A percentile compares a stretch with the other conserved stretches of the same genome.
These are phyloP conservation scores for Periophthalmus magnuspinnatus DNA, from an alignment of 2,797 vertebrate genomes.

Conservation along the genomic window DNA sequence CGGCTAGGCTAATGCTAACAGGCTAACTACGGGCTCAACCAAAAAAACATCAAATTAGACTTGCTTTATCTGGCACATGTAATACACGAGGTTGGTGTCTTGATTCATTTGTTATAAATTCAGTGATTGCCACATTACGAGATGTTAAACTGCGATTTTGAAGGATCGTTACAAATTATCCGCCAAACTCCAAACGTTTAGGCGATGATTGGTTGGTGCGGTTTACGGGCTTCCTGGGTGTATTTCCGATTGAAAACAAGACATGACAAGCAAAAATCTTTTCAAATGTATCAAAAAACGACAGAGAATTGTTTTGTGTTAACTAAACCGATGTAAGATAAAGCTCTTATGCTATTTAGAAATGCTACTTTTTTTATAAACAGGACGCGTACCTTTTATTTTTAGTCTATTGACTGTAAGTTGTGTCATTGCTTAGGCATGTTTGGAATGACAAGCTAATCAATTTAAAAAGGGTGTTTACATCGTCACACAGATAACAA, in stretches of 20 bases:
- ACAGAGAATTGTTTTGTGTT: background rate
- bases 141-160: background rate
- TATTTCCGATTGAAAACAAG: conserved; percentile 18
- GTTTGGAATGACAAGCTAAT: background rate
- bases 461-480: background rate
- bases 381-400: background rate
- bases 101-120: accelerated
- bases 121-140: too few relatives aligned
- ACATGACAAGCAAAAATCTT: conserved; percentile 2
- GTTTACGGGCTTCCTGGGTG: conserved; percentile 26
- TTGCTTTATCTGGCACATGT: too few relatives aligned
- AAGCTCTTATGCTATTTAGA: accelerated
- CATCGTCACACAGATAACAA: background rate
- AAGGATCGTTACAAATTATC: conserved; percentile 25
- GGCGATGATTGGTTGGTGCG: conserved; percentile 37
- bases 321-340: background rate
- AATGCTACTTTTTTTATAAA: background rate
- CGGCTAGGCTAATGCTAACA: conserved; percentile 43
- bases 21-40: conserved; percentile 2
- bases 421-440: background rate
- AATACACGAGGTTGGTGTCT: background rate
- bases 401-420: background rate
- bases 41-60: background rate
- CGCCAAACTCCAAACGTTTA: conserved; percentile 21
- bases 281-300: background rate